A percentile compares a stretch with the other conserved stretches of the same genome.
Evolutionary conservation across 2,797 vertebrate species (phyloP).

Genomic region (Hirundo rustica): DNA sequence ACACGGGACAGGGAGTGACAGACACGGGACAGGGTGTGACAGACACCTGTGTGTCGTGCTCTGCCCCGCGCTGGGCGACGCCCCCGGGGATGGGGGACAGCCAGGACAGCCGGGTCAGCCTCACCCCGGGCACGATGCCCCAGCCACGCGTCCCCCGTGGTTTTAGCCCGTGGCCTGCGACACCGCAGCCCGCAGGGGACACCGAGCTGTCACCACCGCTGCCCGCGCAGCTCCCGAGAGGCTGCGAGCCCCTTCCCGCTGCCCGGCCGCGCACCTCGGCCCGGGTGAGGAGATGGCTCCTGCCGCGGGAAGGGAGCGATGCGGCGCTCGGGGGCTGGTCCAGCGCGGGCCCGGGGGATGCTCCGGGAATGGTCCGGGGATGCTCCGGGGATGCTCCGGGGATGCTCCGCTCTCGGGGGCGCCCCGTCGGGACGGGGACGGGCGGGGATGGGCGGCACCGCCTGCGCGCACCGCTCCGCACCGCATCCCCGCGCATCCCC

Average conservation of each 20-base stretch:
- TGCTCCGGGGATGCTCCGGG: neutral
- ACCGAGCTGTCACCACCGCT: fast-evolving
- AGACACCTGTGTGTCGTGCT: neutral
- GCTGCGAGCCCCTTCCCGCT: neutral
- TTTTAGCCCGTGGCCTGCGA: fast-evolving
- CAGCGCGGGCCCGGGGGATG: neutral
- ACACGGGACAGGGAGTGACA: too few species aligned
- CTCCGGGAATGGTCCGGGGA: neutral
- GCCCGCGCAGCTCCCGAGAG: too few species aligned
- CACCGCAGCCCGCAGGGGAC: neutral
- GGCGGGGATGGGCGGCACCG: neutral
- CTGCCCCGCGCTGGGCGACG: fast-evolving
- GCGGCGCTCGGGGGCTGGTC: neutral
- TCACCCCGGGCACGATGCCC: neutral
- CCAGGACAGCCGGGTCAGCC: neutral
- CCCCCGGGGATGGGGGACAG: neutral
- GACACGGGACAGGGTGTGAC: too few species aligned
- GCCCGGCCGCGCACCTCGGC: neutral
- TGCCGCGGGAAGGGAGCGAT: fast-evolving
- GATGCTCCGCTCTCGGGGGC: neutral
- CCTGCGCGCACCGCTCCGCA: neutral
- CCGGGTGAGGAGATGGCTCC: neutral
- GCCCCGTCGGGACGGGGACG: neutral
- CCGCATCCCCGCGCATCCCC: too few species aligned
- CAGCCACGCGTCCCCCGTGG: neutral